Base-by-base conservation (phyloP, 2,113 vertebrate genomes). In the Phylloscopus trochiloides region DNA sequence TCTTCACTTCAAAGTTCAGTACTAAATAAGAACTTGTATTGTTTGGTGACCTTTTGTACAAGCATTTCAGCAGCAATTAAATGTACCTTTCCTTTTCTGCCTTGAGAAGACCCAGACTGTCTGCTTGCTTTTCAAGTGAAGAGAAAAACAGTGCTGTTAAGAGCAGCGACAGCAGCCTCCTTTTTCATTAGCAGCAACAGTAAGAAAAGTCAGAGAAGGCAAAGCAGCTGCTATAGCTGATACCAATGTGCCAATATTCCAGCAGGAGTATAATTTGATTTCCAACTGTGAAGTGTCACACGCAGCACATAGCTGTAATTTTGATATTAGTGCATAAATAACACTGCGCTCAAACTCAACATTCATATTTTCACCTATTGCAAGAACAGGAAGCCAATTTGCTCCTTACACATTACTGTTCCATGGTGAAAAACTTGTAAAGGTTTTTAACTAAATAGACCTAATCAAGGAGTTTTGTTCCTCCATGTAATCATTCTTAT, bases 21-120 rank as follows among this genome's bases (percentile, higher is more conserved):
- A 86, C 96, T 94, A 97, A 97, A 96, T 96, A 97, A 96, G 97
- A 97, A 96, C 86, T 88, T 91, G 62, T 52, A 91, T 91, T 97
- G 96, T 97, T 97, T 95, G 94, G 83, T 97, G 97, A 98, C 97
- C 97, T 98, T 98, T 97, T 92, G 97, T 95, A 94, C 90, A 81
- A 94, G 89, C 26, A 90, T 95, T 97, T 97, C 97, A 96, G 97
- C 95, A 97, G 88, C 98, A 98, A 98, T 98, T 98, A 98, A 96
- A 94, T 95, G 88, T 92, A 95, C 90, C 68, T 94, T 91, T 90
- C 92, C 91, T 59, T n/a, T 40, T 43, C 80, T 67, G 82, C 84
- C 94, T 93, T 54, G 34, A 97, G 95, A 94, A 96, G 96, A 93
- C 89, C 74, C 51, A 93, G 91, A 83, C 79, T 82, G 86, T 94